Base-by-base conservation (phyloP, 2,113 vertebrate species). In the Microcebus tavaratra region DNA sequence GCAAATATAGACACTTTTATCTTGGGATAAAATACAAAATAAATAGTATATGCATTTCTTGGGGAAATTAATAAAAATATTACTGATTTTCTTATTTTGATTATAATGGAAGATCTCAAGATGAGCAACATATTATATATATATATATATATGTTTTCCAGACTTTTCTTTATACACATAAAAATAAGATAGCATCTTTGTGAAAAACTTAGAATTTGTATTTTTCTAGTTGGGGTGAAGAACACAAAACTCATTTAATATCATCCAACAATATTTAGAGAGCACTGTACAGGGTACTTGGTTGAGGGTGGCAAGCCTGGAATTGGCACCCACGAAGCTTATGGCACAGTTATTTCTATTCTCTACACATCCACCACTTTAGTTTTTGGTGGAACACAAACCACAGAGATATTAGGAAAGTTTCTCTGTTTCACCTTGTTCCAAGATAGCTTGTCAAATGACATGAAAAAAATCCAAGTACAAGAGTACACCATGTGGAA, bases 141-240 rank as follows among this genome's bases (percentile, higher is more conserved):
- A 17, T 55, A 8, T 36, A 11, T 5, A n/a, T n/a, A n/a, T n/a
- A n/a, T n/a, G n/a, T 42, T 42, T 42, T 42, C 42, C 42, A 85
- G 36, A 89, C 8, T 85, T 94, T 45, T 17, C 75, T 55, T 67
- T 81, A 92, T 53, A 75, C 57, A 27, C 21, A 88, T n/a, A 75
- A 72, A 80, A 86, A 70, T 82, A 57, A 34, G 17, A 25, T 48
- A 15, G 14, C 8, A 8, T 39, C 12, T 50, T 75, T 85, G 20
- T 79, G 55, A 92, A 80, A 92, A 3, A 73, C 79, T 89, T 65
- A 92, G 83, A 92, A 96, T 84, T 84, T 72, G 14, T 59, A 27
- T 1, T 79, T 88, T 83, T 50, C 39, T 39, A 72, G 25, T 8
- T 72, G 4, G 67, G 53, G 11, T 84, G 42, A 95, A 92, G 36